phyloP scores from a whole-genome alignment of 2,797 vertebrate species.

The Antennarius maculatus region DNA sequence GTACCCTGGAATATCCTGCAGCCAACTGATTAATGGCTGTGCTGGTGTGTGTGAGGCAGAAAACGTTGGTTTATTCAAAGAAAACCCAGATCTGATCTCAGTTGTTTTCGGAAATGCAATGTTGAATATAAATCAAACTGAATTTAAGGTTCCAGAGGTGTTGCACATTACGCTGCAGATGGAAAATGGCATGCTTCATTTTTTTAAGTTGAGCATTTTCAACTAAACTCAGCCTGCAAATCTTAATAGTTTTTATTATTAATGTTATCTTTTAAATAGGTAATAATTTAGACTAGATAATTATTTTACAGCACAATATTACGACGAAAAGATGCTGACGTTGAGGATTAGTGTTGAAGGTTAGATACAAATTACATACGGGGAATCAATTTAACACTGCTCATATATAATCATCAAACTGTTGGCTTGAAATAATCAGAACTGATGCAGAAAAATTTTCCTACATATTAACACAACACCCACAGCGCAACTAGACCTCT shows the following conservation, averaged over 20 bases:
- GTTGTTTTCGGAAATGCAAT: neutral
- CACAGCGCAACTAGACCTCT: neutral
- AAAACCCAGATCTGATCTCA: neutral
- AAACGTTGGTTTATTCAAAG: slow-evolving; percentile 1
- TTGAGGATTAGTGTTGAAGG: too few species aligned
- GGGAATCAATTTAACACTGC: too few species aligned
- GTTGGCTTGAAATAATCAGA: too few species aligned
- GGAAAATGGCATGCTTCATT: neutral
- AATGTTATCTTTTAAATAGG: too few species aligned
- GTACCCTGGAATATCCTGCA: slow-evolving; percentile 1
- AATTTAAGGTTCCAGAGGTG: neutral
- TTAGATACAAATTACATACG: too few species aligned
- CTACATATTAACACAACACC: neutral
- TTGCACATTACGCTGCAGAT: neutral
- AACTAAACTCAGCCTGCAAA: neutral
- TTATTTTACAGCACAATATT: too few species aligned
- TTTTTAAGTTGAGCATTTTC: neutral
- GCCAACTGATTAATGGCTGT: slow-evolving; percentile 17
- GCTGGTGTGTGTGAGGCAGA: neutral
- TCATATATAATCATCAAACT: too few species aligned
- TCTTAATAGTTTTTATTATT: neutral
- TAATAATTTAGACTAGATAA: too few species aligned
- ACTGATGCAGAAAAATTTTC: too few species aligned
- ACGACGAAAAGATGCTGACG: too few species aligned
- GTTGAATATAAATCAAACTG: neutral